Percentiles rank a stretch among this genome's conserved stretches.
These are phyloP conservation scores for Cataglyphis rosenhaueri DNA, from an alignment of 2,888 invertebrate genomes.

Conservation along the genomic window DNA sequence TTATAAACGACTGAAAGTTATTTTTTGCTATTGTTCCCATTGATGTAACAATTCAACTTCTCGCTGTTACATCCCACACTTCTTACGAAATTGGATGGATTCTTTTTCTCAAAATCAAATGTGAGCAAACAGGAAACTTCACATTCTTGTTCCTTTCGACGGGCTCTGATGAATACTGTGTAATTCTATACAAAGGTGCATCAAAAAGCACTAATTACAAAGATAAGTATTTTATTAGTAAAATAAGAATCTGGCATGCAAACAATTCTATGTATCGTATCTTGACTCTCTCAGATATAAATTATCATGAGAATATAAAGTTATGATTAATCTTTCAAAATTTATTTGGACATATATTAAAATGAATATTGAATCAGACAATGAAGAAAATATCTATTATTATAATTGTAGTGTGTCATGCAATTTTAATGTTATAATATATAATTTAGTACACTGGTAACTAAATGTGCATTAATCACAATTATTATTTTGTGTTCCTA, in stretches of 20 bases:
- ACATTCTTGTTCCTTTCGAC: slow-evolving; percentile 55
- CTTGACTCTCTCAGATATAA: slow-evolving; percentile 72
- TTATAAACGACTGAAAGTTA: slow-evolving; percentile 72
- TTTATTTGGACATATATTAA: neutral
- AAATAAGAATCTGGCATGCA: slow-evolving; percentile 49
- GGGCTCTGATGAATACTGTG: slow-evolving; percentile 51
- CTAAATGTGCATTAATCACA: neutral
- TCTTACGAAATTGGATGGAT: slow-evolving; percentile 57
- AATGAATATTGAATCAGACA: slow-evolving; percentile 2
- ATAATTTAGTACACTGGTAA: slow-evolving; percentile 1
- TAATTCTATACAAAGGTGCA: slow-evolving; percentile 34
- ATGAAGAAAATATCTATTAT: neutral
- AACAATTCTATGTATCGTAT: slow-evolving; percentile 54
- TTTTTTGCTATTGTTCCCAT: slow-evolving; percentile 73
- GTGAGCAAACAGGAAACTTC: slow-evolving; percentile 44
- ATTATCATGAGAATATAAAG: slow-evolving; percentile 58
- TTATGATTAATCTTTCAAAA: slow-evolving; percentile 13
- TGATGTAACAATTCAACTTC: slow-evolving; percentile 68
- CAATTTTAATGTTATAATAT: neutral
- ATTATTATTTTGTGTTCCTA: neutral
- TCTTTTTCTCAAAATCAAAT: slow-evolving; percentile 67
- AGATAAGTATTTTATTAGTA: slow-evolving; percentile 48
- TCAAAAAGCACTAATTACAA: slow-evolving; percentile 39
- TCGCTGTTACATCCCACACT: slow-evolving; percentile 62
- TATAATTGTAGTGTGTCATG: neutral